Conservation (phyloP, 2,113 vertebrate species). For the Scopus umbretta region DNA sequence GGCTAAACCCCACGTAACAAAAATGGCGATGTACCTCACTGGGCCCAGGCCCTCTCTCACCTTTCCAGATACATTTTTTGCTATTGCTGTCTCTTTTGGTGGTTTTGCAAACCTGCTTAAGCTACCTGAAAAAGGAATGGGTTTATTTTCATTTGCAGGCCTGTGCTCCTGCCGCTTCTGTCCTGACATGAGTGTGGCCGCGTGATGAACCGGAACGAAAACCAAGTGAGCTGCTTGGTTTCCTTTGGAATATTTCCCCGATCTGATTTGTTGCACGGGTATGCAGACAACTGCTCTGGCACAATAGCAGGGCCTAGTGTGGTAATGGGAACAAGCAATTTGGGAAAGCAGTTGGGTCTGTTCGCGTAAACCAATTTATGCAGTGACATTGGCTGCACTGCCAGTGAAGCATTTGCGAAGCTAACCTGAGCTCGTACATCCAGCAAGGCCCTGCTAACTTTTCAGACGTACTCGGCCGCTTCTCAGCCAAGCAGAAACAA, state of each 20-base stretch:
- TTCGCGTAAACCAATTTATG: neutral
- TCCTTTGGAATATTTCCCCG: neutral
- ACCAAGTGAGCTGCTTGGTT: neutral
- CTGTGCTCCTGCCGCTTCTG: neutral
- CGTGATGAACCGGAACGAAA: neutral
- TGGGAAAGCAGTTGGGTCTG: neutral
- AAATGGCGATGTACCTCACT: accelerated
- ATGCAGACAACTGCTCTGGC: neutral
- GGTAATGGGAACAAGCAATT: neutral
- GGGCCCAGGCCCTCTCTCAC: neutral
- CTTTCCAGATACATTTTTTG: neutral
- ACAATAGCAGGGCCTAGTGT: neutral
- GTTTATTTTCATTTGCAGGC: neutral
- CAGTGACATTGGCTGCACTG: neutral
- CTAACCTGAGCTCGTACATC: neutral
- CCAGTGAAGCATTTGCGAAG: neutral
- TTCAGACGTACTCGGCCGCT: neutral
- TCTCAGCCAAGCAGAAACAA: neutral
- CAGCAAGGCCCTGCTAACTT: neutral
- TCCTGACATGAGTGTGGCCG: neutral
- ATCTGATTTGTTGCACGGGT: neutral
- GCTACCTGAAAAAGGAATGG: neutral
- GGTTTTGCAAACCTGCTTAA: neutral
- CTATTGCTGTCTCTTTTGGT: neutral
- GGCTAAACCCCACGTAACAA: neutral